Evolutionary conservation across 2,113 vertebrate genomes (phyloP).

Genomic region (Bungarus multicinctus): DNA sequence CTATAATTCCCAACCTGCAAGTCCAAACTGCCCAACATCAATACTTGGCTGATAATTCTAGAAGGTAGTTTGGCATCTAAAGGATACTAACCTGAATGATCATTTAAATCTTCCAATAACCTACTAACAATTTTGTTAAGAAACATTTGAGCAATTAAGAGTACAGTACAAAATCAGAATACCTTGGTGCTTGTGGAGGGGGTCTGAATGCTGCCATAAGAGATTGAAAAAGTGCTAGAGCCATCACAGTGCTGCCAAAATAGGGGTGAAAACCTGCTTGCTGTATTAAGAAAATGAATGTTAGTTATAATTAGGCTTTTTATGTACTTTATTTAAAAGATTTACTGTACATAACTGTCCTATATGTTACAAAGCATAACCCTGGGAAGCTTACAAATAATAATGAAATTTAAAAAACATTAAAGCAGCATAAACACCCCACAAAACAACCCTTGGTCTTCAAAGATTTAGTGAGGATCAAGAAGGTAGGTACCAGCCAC

Average conservation of each 20-base stretch:
- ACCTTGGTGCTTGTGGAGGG: conserved; percentile 74
- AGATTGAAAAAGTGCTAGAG: conserved; percentile 74
- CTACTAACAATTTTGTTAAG: background rate
- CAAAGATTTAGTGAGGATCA: background rate
- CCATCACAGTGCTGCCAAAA: conserved; percentile 77
- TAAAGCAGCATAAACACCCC: background rate
- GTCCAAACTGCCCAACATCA: background rate
- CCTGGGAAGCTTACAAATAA: background rate
- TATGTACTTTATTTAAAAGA: background rate
- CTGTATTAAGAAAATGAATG: conserved; percentile 58
- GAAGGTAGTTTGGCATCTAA: background rate
- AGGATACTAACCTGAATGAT: background rate
- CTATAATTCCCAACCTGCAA: background rate
- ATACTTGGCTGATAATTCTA: background rate
- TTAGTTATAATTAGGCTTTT: background rate
- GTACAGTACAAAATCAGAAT: conserved; percentile 6
- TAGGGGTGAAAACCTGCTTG: conserved; percentile 82
- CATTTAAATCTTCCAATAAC: background rate
- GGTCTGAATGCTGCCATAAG: conserved; percentile 80
- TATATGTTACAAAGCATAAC: background rate
- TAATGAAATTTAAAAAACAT: background rate
- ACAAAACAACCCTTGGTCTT: background rate
- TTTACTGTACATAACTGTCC: background rate
- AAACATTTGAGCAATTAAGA: background rate
- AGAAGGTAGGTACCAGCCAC: background rate